These are phyloP conservation scores for Talpa occidentalis DNA, from an alignment of 2,113 vertebrate species.

Conservation along the genomic window DNA sequence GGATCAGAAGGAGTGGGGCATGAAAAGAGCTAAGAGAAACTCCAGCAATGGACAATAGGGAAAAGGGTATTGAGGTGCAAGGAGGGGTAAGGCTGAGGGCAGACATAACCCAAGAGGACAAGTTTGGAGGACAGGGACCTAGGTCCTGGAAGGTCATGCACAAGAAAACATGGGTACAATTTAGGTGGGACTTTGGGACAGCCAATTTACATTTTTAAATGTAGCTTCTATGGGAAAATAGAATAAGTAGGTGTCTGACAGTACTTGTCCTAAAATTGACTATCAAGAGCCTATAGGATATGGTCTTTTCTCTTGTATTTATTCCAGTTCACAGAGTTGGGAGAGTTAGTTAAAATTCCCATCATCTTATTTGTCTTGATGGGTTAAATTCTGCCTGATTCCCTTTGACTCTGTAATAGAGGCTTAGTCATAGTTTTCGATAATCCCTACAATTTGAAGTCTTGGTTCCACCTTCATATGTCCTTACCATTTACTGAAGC, in stretches of 20 bases:
- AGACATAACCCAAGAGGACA: not conserved
- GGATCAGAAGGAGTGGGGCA: not conserved
- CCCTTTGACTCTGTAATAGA: not conserved
- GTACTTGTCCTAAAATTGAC: not conserved
- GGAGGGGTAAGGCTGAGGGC: not conserved
- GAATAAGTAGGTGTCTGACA: not conserved
- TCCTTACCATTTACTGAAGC: not conserved
- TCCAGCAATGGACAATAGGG: not conserved
- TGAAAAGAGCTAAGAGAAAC: not conserved
- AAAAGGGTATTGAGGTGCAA: not conserved
- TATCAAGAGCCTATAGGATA: not conserved
- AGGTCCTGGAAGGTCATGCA: not conserved
- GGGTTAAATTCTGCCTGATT: conserved; percentile 36
- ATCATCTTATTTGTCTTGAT: not conserved
- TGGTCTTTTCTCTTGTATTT: not conserved
- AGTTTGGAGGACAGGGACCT: not conserved
- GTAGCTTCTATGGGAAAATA: not conserved
- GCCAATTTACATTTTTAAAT: not conserved
- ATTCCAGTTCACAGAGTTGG: not conserved
- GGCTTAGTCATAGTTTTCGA: conserved; percentile 18
- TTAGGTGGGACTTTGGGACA: not conserved
- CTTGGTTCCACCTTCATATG: not conserved
- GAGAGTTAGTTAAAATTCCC: conserved; percentile 21
- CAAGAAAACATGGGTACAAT: too few relatives aligned
- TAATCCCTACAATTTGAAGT: conserved; percentile 30